Evolutionary conservation across 2,888 invertebrate genomes (phyloP), one percentile per base, ranked within the genome.

Genomic region (Serrognathus titanus): DNA sequence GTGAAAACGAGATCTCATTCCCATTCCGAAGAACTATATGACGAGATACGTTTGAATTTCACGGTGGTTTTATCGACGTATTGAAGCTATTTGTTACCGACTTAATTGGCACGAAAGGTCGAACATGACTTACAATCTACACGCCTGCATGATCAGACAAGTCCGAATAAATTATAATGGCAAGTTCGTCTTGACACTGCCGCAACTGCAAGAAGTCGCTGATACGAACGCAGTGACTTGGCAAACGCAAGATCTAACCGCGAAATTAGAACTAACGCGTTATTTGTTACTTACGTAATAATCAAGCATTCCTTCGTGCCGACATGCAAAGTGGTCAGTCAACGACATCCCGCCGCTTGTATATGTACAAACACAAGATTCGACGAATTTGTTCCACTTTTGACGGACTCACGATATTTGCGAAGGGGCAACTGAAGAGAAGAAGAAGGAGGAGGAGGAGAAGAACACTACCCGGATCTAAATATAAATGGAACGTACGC

Each of bases 91-190:
- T 69, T 66, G 68, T 68, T 67, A 63, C 62, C 55, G 61, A 61
- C 67, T 66, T 69, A 70, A 70, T 70, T 69, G 69, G 66, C 66
- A 49, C 64, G 64, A 66, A 63, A 64, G 61, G 55, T 64, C 61
- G 62, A 65, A 65, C 66, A 66, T 67, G 67, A 66, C 66, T 64
- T 62, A 57, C 60, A 61, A 64, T 6, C 56, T 59, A 59, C 65
- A 66, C 66, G 68, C 65, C 64, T 52, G 62, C 61, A 56, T 62
- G 65, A 65, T 66, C 66, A 64, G 66, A 63, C 64, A 64, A 63
- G 55, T 58, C 50, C 24, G 63, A 63, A 67, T 66, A 66, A 67
- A 66, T 67, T 66, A 66, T 63, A 63, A 60, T 62, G 62, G 65
- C 66, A 66, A 63, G 64, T 57, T 58, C 43, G 43, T 43, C 43